Conservation (phyloP, 2,113 vertebrate species). For the Taxidea taxus region DNA sequence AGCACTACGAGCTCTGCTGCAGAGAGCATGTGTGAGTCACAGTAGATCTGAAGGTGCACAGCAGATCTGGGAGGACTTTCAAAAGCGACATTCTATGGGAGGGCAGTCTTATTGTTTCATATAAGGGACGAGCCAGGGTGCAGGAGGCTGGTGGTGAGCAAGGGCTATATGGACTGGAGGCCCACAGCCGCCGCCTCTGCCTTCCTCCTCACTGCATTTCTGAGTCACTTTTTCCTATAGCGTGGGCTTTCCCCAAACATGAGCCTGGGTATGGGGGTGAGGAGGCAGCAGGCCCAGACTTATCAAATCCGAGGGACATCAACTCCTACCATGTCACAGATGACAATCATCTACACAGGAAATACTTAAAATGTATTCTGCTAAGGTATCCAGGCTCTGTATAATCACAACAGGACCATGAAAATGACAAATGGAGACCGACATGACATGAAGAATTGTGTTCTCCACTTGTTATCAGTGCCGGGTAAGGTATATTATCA, state of each 20-base stretch:
- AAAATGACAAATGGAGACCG: slow-evolving; percentile 34
- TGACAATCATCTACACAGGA: neutral
- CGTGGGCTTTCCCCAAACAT: neutral
- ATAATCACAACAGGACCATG: neutral
- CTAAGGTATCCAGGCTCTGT: neutral
- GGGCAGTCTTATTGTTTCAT: neutral
- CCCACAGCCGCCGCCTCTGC: neutral
- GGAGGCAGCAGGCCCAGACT: neutral
- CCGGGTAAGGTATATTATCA: slow-evolving; percentile 43
- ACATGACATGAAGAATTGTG: slow-evolving; percentile 35
- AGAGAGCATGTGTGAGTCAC: neutral
- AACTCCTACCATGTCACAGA: neutral
- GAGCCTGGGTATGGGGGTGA: neutral
- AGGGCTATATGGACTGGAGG: neutral
- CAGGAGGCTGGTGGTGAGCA: neutral
- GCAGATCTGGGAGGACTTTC: neutral
- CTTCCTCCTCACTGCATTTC: neutral
- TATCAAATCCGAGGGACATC: neutral
- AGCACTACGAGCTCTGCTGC: neutral
- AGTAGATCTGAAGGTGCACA: neutral
- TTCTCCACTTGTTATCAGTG: slow-evolving; percentile 39
- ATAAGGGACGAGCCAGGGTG: neutral
- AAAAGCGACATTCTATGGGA: neutral
- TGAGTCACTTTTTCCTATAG: neutral
- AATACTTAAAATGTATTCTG: slow-evolving; percentile 33